Percentiles rank a stretch among this genome's conserved stretches.
Evolutionary conservation across 2,888 invertebrate genomes (phyloP).

Genomic region (Sminthurides aquaticus): DNA sequence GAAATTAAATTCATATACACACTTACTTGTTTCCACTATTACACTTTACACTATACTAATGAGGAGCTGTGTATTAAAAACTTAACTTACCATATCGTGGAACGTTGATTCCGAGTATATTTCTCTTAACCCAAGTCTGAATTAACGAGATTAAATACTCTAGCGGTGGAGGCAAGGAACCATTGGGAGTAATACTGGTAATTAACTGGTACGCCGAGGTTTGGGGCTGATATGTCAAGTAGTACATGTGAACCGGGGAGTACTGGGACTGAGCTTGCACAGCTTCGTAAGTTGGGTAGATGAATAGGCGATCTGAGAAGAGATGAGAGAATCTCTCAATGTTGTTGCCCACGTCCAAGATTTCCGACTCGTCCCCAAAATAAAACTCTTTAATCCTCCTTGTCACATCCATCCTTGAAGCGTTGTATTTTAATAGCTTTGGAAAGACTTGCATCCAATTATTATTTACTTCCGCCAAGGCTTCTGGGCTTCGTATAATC

Average conservation of each 20-base stretch:
- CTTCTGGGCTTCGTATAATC: slow-evolving; percentile 5
- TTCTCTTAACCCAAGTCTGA: slow-evolving; percentile 10
- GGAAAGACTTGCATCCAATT: slow-evolving; percentile 12
- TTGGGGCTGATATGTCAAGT: slow-evolving; percentile 10
- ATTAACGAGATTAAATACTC: slow-evolving; percentile 6
- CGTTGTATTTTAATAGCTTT: slow-evolving; percentile 9
- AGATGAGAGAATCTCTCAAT: slow-evolving; percentile 6
- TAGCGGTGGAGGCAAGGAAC: slow-evolving; percentile 2
- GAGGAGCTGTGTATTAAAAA: no score
- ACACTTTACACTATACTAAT: no score
- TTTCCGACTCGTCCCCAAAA: slow-evolving; percentile 4
- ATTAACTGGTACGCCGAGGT: slow-evolving; percentile 16
- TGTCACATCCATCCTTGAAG: neutral
- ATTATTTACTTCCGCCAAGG: slow-evolving; percentile 4
- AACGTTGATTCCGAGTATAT: slow-evolving; percentile 1
- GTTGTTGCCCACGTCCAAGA: slow-evolving; percentile 8
- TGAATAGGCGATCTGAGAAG: slow-evolving; percentile 13
- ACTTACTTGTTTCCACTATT: no score
- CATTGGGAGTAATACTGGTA: slow-evolving; percentile 15
- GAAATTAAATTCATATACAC: no score
- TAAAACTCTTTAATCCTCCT: slow-evolving; percentile 17
- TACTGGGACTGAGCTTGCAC: slow-evolving; percentile 2
- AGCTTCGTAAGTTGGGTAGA: slow-evolving; percentile 17
- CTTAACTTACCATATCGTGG: neutral
- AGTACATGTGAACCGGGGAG: slow-evolving; percentile 14